Evolutionary conservation across 2,888 invertebrate species (phyloP).

Genomic region (Chymomyza caudatula): DNA sequence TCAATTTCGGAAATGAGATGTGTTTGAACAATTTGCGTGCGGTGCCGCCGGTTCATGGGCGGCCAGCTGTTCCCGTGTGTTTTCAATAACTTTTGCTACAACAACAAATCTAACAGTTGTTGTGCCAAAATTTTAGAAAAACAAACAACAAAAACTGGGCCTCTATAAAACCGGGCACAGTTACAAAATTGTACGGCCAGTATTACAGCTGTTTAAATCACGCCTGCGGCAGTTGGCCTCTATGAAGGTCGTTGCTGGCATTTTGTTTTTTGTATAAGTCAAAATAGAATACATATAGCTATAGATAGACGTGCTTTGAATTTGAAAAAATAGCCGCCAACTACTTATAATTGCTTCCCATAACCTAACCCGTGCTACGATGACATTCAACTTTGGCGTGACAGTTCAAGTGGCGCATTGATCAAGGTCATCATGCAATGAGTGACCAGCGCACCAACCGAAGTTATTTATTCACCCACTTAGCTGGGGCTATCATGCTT

Average conservation of each 20-base stretch:
- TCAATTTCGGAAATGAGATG: constrained; percentile 24
- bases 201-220: not conserved
- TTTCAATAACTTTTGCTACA: not conserved
- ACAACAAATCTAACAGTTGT: not conserved
- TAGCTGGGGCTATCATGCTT: not conserved
- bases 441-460: not conserved
- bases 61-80: not conserved
- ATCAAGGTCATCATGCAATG: constrained; percentile 27
- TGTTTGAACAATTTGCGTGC: not conserved
- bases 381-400: constrained; percentile 59
- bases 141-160: not conserved
- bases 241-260: not conserved
- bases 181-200: not conserved
- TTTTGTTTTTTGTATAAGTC: not conserved
- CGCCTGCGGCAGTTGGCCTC: not conserved
- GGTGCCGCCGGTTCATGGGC: not conserved
- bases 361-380: constrained; percentile 33
- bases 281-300: not conserved
- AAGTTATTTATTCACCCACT: not conserved
- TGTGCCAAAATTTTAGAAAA: not conserved
- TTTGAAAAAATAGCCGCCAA: not conserved
- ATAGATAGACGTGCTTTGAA: not conserved
- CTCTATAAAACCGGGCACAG: not conserved
- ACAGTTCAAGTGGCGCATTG: constrained; percentile 56
- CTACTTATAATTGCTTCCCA: not conserved